Evolutionary conservation across 1,140 invertebrate species (phyloP).

Genomic region (Nasonia giraulti): DNA sequence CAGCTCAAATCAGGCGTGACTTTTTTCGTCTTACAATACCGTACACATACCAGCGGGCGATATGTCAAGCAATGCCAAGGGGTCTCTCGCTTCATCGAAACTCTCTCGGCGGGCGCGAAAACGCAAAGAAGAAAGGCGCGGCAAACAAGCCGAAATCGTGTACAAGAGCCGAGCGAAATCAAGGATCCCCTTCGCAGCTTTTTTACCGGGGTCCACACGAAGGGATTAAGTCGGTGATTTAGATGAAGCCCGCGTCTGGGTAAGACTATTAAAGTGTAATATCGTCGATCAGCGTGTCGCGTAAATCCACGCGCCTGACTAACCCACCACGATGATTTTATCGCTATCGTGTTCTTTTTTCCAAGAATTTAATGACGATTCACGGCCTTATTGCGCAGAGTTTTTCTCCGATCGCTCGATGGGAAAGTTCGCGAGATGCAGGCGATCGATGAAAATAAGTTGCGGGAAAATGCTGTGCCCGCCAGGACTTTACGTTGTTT

Average conservation of each 20-base stretch:
- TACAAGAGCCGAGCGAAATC: background rate
- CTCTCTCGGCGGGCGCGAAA: background rate
- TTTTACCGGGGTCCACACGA: background rate
- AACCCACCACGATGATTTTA: conserved; percentile 14
- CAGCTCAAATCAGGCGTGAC: conserved; percentile 40
- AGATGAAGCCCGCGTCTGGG: background rate
- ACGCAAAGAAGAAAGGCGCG: background rate
- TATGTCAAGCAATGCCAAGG: background rate
- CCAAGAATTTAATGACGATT: background rate
- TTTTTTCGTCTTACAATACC: conserved; percentile 13
- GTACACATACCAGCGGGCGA: background rate
- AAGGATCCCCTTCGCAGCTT: background rate
- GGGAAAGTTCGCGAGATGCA: conserved; percentile 11
- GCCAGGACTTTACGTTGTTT: background rate
- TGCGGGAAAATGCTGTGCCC: background rate
- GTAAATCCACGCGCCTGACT: background rate
- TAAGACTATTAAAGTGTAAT: conserved; percentile 42
- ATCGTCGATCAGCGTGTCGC: conserved; percentile 24
- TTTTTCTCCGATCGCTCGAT: background rate
- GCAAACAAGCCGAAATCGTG: background rate
- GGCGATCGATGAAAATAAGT: background rate
- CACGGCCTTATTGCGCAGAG: background rate
- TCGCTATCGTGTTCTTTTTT: background rate
- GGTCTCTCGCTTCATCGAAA: background rate
- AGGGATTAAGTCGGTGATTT: conserved; percentile 40